Evolutionary conservation across 1,140 invertebrate species (phyloP).

Genomic region (Brachionus manjavacas): DNA sequence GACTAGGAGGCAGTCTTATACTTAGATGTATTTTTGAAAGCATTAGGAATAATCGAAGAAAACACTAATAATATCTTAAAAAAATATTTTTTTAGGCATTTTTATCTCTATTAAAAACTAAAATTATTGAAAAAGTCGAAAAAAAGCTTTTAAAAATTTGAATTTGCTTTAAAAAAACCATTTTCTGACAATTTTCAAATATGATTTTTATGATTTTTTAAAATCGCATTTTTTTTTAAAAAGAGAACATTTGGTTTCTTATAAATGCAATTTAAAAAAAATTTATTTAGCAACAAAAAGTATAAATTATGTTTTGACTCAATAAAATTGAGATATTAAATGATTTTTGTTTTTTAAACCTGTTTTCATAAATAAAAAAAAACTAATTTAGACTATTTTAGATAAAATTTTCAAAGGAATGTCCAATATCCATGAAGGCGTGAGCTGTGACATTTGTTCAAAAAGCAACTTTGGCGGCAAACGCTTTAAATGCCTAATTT

Average conservation of each 20-base stretch:
- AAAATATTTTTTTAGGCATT: too few relatives aligned
- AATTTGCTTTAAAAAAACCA: too few relatives aligned
- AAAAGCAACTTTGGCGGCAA: conserved; percentile 94
- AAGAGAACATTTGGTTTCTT: neutral
- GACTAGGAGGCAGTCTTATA: too few relatives aligned
- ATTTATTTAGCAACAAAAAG: neutral
- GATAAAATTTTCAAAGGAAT: neutral
- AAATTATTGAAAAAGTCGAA: too few relatives aligned
- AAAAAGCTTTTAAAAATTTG: too few relatives aligned
- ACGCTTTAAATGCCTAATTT: conserved; percentile 95
- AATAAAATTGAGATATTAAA: neutral
- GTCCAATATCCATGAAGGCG: conserved; percentile 58
- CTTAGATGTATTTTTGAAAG: too few relatives aligned
- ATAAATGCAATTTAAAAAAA: neutral
- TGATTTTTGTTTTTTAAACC: neutral
- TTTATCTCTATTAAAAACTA: too few relatives aligned
- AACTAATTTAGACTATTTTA: neutral
- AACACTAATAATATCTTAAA: too few relatives aligned
- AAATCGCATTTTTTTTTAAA: neutral
- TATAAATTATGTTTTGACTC: neutral
- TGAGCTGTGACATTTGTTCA: conserved; percentile 97
- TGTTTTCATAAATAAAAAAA: neutral
- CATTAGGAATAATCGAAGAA: too few relatives aligned
- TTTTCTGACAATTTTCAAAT: too few relatives aligned
- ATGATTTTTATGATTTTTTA: too few relatives aligned